These are phyloP conservation scores for Melipona quadrifasciata DNA, from an alignment of 1,140 invertebrate genomes.

Conservation along the genomic window DNA sequence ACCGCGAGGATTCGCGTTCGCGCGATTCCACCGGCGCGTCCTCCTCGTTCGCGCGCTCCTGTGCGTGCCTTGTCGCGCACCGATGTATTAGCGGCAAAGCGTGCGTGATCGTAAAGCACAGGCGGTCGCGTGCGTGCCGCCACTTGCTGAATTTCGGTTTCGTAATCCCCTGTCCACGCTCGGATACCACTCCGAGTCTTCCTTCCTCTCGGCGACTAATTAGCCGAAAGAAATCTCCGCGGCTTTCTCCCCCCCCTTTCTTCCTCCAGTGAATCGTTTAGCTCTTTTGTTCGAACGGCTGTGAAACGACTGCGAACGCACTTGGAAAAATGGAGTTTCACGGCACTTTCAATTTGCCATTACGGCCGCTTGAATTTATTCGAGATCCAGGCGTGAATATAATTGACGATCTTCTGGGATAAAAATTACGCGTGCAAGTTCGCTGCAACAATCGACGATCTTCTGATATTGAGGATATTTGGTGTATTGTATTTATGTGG, in stretches of 20 bases:
- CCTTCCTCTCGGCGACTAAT: not conserved
- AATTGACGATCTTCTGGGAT: not conserved
- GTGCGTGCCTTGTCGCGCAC: slow-evolving; percentile 16
- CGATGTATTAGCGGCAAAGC: not conserved
- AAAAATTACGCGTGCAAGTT: not conserved
- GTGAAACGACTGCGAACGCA: not conserved
- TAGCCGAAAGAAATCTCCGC: not conserved
- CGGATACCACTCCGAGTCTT: slow-evolving; percentile 2
- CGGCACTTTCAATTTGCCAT: not conserved
- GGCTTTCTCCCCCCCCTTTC: not conserved
- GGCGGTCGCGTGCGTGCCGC: slow-evolving; percentile 19
- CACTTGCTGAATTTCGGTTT: not conserved
- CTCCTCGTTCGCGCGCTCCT: not conserved
- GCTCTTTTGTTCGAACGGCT: not conserved
- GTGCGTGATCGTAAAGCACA: not conserved
- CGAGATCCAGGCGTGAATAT: not conserved
- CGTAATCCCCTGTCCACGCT: not conserved
- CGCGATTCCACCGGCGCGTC: slow-evolving; percentile 24
- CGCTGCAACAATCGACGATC: not conserved
- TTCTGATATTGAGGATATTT: not conserved
- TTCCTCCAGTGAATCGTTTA: not conserved
- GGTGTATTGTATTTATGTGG: no score
- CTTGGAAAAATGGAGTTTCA: not conserved
- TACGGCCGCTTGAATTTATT: not conserved
- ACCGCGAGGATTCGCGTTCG: not conserved